Evolutionary conservation across 2,113 vertebrate genomes (phyloP).

Genomic region (Mastomys coucha): DNA sequence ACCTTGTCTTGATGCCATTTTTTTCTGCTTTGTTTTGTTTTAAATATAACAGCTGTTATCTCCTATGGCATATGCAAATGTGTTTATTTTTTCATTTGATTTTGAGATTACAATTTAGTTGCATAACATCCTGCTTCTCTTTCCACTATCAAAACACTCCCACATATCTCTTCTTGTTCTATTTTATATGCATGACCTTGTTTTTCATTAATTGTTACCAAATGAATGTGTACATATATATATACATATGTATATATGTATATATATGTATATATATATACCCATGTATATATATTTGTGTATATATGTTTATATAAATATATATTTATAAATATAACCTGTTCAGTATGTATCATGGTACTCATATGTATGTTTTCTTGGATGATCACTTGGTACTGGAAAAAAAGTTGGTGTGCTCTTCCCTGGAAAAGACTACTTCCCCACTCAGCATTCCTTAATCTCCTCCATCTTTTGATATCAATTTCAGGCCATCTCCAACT

Average conservation of each 20-base stretch:
- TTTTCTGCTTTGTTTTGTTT: background rate
- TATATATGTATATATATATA: background rate
- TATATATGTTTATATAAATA: background rate
- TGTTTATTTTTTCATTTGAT: background rate
- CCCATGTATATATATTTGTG: too few relatives aligned
- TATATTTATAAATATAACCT: background rate
- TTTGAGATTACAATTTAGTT: background rate
- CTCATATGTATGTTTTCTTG: background rate
- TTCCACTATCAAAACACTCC: background rate
- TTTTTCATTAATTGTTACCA: background rate
- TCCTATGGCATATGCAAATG: background rate
- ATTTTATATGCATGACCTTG: background rate
- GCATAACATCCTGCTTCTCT: background rate
- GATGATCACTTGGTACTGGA: background rate
- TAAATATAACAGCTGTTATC: background rate
- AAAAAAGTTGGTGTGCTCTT: background rate
- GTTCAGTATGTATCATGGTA: background rate
- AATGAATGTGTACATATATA: background rate
- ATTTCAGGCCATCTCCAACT: background rate
- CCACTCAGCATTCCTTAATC: background rate
- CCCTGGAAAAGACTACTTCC: background rate
- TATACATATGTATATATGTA: too few relatives aligned
- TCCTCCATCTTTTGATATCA: background rate
- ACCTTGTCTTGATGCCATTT: background rate
- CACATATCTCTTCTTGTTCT: background rate